Conservation (phyloP, 1,140 invertebrate species). For the Gryon sp. region DNA sequence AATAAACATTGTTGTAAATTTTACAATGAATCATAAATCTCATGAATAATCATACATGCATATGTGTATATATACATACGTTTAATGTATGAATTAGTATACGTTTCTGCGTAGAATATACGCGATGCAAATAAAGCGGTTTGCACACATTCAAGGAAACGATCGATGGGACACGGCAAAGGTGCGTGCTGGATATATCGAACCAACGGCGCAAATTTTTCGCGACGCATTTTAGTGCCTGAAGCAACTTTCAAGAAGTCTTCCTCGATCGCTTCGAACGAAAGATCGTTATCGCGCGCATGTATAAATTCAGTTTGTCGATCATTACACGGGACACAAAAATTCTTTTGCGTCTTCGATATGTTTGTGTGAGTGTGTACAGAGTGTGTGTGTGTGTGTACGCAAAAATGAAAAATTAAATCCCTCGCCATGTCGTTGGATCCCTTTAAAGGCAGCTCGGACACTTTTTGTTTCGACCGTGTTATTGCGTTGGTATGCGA, state of each 20-base stretch:
- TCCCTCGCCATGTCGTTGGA: too few relatives aligned
- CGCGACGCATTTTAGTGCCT: constrained; percentile 22
- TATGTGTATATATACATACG: constrained; percentile 39
- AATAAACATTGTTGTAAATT: constrained; percentile 63
- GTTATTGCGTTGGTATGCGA: constrained; percentile 1
- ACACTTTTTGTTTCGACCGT: neutral
- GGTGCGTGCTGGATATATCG: constrained; percentile 66
- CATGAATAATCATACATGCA: constrained; percentile 54
- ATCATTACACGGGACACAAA: constrained; percentile 6
- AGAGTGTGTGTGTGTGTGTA: too few relatives aligned
- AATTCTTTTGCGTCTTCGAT: neutral
- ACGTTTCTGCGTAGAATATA: constrained; percentile 40
- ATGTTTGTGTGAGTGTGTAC: too few relatives aligned
- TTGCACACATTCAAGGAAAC: constrained; percentile 36
- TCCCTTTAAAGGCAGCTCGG: constrained; percentile 5
- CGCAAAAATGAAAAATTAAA: constrained; percentile 12
- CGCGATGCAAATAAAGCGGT: constrained; percentile 51
- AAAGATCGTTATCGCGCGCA: constrained; percentile 13
- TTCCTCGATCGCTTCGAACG: constrained; percentile 4
- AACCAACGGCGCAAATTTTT: constrained; percentile 65
- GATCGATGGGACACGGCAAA: constrained; percentile 60
- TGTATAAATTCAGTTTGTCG: constrained; percentile 8
- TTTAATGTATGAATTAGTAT: constrained; percentile 52
- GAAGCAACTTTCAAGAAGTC: too few relatives aligned
- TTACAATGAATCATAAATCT: constrained; percentile 57